Evolutionary conservation across 1,140 invertebrate genomes (phyloP), one percentile per base, ranked within the genome.

Genomic region (Dryas iulia): DNA sequence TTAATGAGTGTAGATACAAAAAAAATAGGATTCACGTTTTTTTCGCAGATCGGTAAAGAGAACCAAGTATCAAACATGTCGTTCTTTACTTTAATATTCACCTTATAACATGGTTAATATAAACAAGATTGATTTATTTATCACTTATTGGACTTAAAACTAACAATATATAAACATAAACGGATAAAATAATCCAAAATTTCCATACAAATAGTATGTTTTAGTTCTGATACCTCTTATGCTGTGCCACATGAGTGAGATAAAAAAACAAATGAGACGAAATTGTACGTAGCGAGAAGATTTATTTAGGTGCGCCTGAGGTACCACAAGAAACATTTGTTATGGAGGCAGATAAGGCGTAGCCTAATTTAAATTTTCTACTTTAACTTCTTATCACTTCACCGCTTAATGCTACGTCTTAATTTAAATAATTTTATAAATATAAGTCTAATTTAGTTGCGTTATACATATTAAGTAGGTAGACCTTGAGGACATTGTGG

Each of bases 291-390:
- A 68, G 59, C 59, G 18, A 56, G 30, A 58, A 66, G 65, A 66
- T 66, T 66, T 66, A 66, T 66, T 66, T 53, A 66, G 58, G 39
- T 31, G 30, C 58, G 59, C 52, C 58, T 56, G 58, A 67, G 57
- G 58, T 67, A 53, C 65, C 58, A 67, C 35, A 30, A 24, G 58
- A 59, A 28, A 67, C 65, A 60, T 67, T 67, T 59, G 58, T 67
- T 67, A 67, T 26, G 65, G 47, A 26, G 21, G 3, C 30, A 67
- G 65, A 67, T 67, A 67, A 67, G 58, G 23, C 58, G 58, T 60
- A 39, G 65, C 39, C 65, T 33, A 67, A 67, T 67, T 67, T 67
- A 67, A 67, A 67, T 67, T 59, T 60, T 67, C 65, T 52, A 33
- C 58, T 59, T 26, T 47, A 67, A 67, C 58, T 61, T 68, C 30